Percentiles rank a stretch among this genome's conserved stretches.
These are phyloP conservation scores for Portunus trituberculatus DNA, from an alignment of 1,140 invertebrate genomes.

Conservation along the genomic window DNA sequence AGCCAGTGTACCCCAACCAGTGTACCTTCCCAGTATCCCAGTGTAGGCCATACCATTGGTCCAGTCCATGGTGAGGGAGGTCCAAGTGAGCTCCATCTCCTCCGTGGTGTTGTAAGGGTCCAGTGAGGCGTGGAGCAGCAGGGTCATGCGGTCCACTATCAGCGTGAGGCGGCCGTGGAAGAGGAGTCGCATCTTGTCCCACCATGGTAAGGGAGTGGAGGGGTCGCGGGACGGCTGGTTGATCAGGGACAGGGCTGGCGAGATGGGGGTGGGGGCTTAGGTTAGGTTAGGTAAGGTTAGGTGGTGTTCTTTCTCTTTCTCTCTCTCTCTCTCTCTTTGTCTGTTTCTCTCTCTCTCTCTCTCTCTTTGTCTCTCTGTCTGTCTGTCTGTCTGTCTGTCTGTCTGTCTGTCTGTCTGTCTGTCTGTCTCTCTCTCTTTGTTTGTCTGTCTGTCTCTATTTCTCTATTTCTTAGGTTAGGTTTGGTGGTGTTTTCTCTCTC, in stretches of 20 bases:
- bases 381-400: too few species aligned
- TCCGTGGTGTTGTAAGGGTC: constrained; percentile 99
- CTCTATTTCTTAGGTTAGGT: too few species aligned
- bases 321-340: too few species aligned
- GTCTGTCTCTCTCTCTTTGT: background rate
- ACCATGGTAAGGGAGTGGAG: constrained; percentile 95
- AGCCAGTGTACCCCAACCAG: too few species aligned
- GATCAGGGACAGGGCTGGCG: constrained; percentile 73
- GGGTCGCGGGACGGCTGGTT: constrained; percentile 91
- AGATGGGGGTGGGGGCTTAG: too few species aligned
- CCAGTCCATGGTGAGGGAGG: constrained; percentile 95
- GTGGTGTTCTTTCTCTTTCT: too few species aligned
- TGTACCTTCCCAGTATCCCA: too few species aligned
- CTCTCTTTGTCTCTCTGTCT: too few species aligned
- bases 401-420: too few species aligned
- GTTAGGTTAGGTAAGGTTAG: too few species aligned
- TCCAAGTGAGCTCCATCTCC: constrained; percentile 98
- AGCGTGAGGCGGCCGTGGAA: constrained; percentile 96
- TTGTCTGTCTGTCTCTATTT: too few species aligned
- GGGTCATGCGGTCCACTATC: constrained; percentile 89
- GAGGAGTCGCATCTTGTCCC: constrained; percentile 97
- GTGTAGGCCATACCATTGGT: constrained; percentile 93
- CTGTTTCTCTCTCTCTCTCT: too few species aligned
- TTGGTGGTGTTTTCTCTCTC: background rate
- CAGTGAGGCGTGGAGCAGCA: constrained; percentile 94